Conservation (phyloP, 1,140 invertebrate genomes). For the Anadara kagoshimensis region DNA sequence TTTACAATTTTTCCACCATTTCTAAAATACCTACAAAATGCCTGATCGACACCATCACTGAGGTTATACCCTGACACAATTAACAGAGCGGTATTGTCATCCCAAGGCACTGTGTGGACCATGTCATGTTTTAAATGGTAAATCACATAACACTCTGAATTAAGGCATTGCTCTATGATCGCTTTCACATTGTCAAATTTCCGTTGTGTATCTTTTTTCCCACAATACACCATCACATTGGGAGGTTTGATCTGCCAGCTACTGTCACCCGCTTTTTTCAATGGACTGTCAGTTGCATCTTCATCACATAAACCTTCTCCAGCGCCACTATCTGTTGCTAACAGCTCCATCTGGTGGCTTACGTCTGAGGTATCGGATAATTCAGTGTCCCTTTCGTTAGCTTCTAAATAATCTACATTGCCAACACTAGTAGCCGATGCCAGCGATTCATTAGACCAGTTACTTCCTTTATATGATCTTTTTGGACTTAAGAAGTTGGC, state of each 20-base stretch:
- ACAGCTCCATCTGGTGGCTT: too few relatives aligned
- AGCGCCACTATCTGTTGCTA: constrained; percentile 36
- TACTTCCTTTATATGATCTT: not conserved
- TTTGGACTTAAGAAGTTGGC: too few relatives aligned
- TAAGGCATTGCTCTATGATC: constrained; percentile 81
- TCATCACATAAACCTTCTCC: constrained; percentile 41
- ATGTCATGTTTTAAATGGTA: constrained; percentile 82
- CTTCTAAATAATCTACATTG: constrained; percentile 29
- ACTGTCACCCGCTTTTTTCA: not conserved
- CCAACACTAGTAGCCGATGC: constrained; percentile 38
- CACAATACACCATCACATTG: constrained; percentile 87
- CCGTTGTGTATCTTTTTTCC: constrained; percentile 79
- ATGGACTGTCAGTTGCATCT: not conserved
- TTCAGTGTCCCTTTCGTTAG: constrained; percentile 7
- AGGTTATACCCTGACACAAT: constrained; percentile 84
- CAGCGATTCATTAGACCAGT: constrained; percentile 53
- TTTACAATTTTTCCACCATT: constrained; percentile 79
- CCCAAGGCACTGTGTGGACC: constrained; percentile 80
- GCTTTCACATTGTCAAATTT: constrained; percentile 83
- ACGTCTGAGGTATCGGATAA: too few relatives aligned
- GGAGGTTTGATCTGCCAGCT: constrained; percentile 78
- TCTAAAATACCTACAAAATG: constrained; percentile 42
- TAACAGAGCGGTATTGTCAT: constrained; percentile 82
- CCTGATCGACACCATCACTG: constrained; percentile 70
- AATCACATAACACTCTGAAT: constrained; percentile 84